phyloP scores from a whole-genome alignment of 1,140 invertebrate genomes.

The Drosophila funebris region DNA sequence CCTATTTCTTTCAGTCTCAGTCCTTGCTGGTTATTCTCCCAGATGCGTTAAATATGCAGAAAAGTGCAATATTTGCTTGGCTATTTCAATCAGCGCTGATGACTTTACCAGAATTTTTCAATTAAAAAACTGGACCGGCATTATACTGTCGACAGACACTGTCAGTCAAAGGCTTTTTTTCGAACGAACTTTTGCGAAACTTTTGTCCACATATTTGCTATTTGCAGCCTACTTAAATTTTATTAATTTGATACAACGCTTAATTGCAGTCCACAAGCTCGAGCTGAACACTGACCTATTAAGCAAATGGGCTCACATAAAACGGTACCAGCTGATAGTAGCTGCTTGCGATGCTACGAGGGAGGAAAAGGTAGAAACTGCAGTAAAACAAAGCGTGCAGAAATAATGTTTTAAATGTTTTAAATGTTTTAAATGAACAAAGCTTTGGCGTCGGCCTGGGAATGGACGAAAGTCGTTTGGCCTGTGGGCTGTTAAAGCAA shows the following conservation, averaged over 20 bases:
- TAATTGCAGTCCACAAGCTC: conserved; percentile 59
- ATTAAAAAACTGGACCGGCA: conserved; percentile 35
- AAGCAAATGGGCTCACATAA: conserved; percentile 64
- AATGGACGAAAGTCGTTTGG: conserved; percentile 4
- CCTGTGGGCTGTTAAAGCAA: conserved; percentile 40
- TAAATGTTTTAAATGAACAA: conserved; percentile 61
- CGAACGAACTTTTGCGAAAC: neutral
- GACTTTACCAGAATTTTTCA: conserved; percentile 9
- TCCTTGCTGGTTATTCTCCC: conserved; percentile 22
- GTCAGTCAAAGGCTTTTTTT: neutral
- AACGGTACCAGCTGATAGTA: conserved; percentile 47
- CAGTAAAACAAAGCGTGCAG: conserved; percentile 73
- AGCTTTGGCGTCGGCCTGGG: conserved; percentile 22
- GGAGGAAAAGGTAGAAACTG: conserved; percentile 42
- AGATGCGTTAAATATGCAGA: conserved; percentile 62
- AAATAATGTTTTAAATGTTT: conserved; percentile 69
- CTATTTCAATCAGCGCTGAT: conserved; percentile 61
- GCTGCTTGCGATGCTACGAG: too few species aligned
- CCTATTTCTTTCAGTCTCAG: neutral
- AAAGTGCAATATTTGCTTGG: conserved; percentile 66
- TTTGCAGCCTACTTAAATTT: conserved; percentile 23
- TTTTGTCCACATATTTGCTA: neutral
- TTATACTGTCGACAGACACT: conserved; percentile 9
- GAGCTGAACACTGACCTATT: conserved; percentile 53
- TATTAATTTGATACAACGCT: conserved; percentile 58